phyloP scores from a whole-genome alignment of 2,888 invertebrate genomes.

The Allophyes oxyacanthae region DNA sequence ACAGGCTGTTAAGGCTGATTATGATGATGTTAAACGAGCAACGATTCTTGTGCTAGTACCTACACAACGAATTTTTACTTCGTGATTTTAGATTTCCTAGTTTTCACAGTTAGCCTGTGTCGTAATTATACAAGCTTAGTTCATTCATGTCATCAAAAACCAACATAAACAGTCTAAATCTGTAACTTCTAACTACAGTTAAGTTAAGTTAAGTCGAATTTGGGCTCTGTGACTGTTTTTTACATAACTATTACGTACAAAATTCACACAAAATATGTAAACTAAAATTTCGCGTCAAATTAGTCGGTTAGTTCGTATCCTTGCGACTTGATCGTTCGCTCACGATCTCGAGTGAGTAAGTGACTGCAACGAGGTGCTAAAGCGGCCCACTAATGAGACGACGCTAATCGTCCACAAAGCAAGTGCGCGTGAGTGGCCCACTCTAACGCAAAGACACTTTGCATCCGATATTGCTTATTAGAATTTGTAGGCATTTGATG shows the following conservation, averaged over 20 bases:
- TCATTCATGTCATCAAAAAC: too few species aligned
- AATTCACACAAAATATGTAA: constrained; percentile 10
- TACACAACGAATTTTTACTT: too few species aligned
- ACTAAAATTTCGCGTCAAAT: constrained; percentile 17
- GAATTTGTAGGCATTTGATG: constrained; percentile 21
- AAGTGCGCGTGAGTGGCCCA: constrained; percentile 61
- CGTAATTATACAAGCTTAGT: too few species aligned
- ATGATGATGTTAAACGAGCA: too few species aligned
- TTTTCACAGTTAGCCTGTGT: too few species aligned
- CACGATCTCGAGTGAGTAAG: constrained; percentile 46
- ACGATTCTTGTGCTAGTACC: too few species aligned
- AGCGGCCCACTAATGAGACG: constrained; percentile 63
- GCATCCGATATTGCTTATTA: constrained; percentile 55
- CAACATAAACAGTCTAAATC: too few species aligned
- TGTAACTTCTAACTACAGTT: too few species aligned
- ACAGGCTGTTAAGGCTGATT: too few species aligned
- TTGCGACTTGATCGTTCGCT: constrained; percentile 48
- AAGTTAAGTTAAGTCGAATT: too few species aligned
- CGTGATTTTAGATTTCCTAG: too few species aligned
- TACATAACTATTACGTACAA: constrained; percentile 11
- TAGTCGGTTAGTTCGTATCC: constrained; percentile 21
- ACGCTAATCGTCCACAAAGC: constrained; percentile 75
- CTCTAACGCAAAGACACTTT: constrained; percentile 47
- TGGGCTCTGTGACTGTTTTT: not conserved
- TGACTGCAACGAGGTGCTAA: constrained; percentile 48